Evolutionary conservation across 1,140 invertebrate species (phyloP).

Genomic region (Pogonus chalceus): DNA sequence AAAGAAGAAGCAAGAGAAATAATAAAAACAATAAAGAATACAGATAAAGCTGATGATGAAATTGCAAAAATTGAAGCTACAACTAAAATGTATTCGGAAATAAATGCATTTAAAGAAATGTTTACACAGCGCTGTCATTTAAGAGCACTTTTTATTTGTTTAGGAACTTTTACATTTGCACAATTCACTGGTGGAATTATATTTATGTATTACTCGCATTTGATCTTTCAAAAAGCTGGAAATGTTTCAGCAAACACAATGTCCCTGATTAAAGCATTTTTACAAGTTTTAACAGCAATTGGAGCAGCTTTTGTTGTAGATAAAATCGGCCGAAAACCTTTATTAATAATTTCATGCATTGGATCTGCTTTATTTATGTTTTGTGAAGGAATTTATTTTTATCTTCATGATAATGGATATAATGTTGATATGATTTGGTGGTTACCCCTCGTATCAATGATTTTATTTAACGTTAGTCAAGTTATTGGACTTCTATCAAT

Average conservation of each 20-base stretch:
- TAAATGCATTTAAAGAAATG: not conserved
- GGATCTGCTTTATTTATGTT: not conserved
- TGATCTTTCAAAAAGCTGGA: not conserved
- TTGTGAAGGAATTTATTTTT: not conserved
- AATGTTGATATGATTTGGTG: not conserved
- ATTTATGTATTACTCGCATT: not conserved
- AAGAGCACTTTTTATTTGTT: not conserved
- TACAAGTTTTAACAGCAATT: not conserved
- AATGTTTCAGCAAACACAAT: not conserved
- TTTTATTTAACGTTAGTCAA: not conserved
- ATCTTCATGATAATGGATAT: not conserved
- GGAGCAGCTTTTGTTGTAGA: not conserved
- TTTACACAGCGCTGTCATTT: not conserved
- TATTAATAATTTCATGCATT: not conserved
- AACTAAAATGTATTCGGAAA: not conserved
- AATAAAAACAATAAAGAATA: not conserved
- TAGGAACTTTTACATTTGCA: not conserved
- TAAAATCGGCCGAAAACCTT: not conserved
- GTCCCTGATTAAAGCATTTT: not conserved
- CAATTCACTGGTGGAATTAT: not conserved
- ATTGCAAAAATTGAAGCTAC: not conserved
- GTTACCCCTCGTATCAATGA: not conserved
- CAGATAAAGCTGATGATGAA: not conserved
- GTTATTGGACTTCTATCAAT: not conserved
- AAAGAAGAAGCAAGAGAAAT: not conserved